Base-by-base conservation (phyloP, 2,113 vertebrate species). In the Oryzias woworae region DNA sequence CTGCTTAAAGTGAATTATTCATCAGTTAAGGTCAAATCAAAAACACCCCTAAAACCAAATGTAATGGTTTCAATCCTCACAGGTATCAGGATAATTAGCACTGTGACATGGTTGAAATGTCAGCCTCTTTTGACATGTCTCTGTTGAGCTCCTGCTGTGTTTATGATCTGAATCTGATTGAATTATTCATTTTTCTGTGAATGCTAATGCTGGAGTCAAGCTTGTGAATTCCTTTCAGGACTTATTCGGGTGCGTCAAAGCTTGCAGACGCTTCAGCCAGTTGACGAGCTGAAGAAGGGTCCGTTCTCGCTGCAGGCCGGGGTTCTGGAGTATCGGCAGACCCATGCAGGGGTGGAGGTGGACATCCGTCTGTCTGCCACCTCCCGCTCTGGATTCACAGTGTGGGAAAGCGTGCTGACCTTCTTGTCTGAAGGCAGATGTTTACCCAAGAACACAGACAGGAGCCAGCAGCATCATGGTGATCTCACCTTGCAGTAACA, bases 221-320 rank as follows among this genome's bases (percentile, higher is more conserved):
- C 48, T 3, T 26, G 6, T 31, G 3, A 52, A 12, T 47, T 18
- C 4, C 2, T 22, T 64, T 23, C 23, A 87, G 90, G 89, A 73
- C 75, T 92, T 4, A 15, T 82, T 16, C 28, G 67, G 18, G 78
- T 90, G 46, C 49, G 59, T 23, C 85, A 91, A 77, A 87, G 26
- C 41, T 15, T 91, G 49, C 82, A 66, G 68, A 83, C 82, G 22
- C 56, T 71, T 4, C 65, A 91, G 67, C 82, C 90, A 0, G 63
- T 91, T 8, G 89, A 92, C 65, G 90, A 92, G 63, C 69, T 92
- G 77, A 92, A 89, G 79, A 91, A 82, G 73, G 86, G 87, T 16
- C 66, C 62, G 0, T 91, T 91, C 64, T 57, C 1, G 4, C 77
- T 90, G 69, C 81, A 71, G 62, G 86, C 64, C 12, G 13, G 22